Base-by-base conservation (phyloP, 2,113 vertebrate species). In the Cromileptes altivelis region DNA sequence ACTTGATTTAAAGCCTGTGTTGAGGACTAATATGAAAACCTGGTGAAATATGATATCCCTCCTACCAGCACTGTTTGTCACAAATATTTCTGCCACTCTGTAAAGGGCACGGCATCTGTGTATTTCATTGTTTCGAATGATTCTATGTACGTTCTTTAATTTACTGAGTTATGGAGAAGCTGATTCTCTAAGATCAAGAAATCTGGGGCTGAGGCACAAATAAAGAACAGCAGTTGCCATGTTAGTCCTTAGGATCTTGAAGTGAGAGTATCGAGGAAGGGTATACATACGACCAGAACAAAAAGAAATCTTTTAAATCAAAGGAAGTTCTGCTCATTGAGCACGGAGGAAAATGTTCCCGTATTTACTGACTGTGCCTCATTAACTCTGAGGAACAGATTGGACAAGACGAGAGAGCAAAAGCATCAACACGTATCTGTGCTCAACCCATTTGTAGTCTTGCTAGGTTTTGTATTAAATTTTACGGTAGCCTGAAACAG, bases 191-290 rank as follows among this genome's bases (percentile, higher is more conserved):
- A 60, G 18, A 8, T 70, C 15, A 72, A 25, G 8, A 18, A 76
- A 52, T 70, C 61, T 58, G 42, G 11, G 21, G 25, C 14, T 13
- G 23, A 80, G 62, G 65, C 18, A 33, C 45, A 47, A 69, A 69
- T 45, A 45, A 74, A 70, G 42, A 75, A 23, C 18, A 40, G 42
- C 52, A 15, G 37, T 60, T 52, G 12, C 2, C 10, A 45, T 50
- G 33, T 78, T 63, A 78, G 70, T 79, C 75, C 67, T 64, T 42
- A 3, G 49, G 72, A 56, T 58, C 27, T 80, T 79, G 27, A 75
- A 70, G 14, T 25, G 17, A 56, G 10, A 58, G 71, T 42, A 74
- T 3, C 12, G 3, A 30, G 63, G 47, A 57, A 30, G 17, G 33
- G 30, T 17, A 17, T 14, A 49, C 12, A 49, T 49, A 49, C 4